Evolutionary conservation across 2,888 invertebrate genomes (phyloP), one percentile per base, ranked within the genome.

Genomic region (Pardosa pseudoannulata): DNA sequence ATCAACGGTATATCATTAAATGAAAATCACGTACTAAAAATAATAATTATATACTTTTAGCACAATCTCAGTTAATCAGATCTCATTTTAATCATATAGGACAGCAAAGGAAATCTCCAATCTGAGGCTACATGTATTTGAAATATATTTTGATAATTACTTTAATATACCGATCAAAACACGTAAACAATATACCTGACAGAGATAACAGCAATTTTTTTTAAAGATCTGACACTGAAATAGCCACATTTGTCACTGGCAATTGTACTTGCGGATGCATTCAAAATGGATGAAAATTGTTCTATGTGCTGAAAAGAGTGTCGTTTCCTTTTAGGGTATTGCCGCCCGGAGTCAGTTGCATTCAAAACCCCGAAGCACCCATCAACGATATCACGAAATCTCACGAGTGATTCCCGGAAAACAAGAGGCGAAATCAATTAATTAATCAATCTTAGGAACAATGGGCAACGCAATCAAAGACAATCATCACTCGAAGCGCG

Each of bases 381-480:
- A 56, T 56, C 56, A 56, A 1, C 11, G 23, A 23, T 56, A 56
- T 56, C 56, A 2, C 23, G 23, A 56, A 19, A 56, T 56, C 56
- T 56, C 56, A 7, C 19, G 11, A 23, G 1, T 2, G 56, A 23
- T 56, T 56, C 56, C 23, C 1, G 23, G 56, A 56, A 36, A 36
- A 56, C 5, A 1, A n/a, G 56, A 23, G 16, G 11, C 2, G 56
- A 56, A 56, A 23, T 56, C 80, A 73, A 73, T 80, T 80, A 80
- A 80, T 80, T 73, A 80, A 80, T 80, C 80, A 80, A 74, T 80
- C 80, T 73, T 16, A 50, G 6, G 50, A 46, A 80, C 80, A 80
- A 80, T 73, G 65, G 70, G 50, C 19, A 2, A 50, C n/a, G 11
- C n/a, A 65, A 19, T 23, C 23, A 27, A 16, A 65, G 32, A 27